Evolutionary conservation across 2,797 vertebrate genomes (phyloP).

Genomic region (Avahi laniger): DNA sequence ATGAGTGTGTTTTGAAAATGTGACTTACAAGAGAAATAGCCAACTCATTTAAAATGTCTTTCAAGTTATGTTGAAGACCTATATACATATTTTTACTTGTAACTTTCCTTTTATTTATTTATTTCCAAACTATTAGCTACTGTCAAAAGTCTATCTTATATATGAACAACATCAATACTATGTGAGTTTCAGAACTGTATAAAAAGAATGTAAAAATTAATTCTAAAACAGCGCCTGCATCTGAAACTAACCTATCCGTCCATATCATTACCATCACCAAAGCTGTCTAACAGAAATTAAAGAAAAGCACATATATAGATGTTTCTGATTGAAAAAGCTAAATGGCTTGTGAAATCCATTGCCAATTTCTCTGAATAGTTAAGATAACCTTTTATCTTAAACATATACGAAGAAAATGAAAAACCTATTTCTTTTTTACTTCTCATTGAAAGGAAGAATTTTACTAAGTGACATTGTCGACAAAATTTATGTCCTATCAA

Average conservation of each 20-base stretch:
- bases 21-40: slow-evolving; percentile 78
- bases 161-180: background rate
- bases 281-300: background rate
- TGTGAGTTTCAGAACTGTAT: background rate
- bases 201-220: background rate
- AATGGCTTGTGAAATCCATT: background rate
- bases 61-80: slow-evolving; percentile 53
- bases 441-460: slow-evolving; percentile 8
- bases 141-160: background rate
- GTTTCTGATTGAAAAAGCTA: background rate
- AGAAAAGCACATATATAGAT: background rate
- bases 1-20: slow-evolving; percentile 82
- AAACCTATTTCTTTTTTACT: background rate
- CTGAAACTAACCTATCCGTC: background rate
- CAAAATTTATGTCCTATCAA: slow-evolving; percentile 38
- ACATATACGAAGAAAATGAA: background rate
- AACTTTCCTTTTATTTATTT: slow-evolving; percentile 13
- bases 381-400: background rate
- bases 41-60: slow-evolving; percentile 76
- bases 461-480: background rate
- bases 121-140: background rate
- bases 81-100: background rate
- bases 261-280: background rate
- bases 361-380: background rate
- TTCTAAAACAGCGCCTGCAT: background rate